These are phyloP conservation scores for Folsomia candida DNA, from an alignment of 2,888 invertebrate species.

Conservation along the genomic window DNA sequence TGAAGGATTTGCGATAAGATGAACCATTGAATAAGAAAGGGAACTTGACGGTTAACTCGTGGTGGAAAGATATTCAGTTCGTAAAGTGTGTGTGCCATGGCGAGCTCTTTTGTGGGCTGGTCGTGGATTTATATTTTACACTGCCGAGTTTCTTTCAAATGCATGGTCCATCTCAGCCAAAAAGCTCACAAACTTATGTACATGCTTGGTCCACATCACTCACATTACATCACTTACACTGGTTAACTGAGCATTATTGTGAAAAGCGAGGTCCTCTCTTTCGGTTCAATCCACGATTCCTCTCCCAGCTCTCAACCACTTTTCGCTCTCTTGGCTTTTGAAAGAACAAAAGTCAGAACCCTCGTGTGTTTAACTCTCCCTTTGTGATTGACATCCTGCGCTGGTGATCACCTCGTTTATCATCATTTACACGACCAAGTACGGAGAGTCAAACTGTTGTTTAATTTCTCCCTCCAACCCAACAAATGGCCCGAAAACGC, in stretches of 20 bases:
- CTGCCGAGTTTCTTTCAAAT: not conserved
- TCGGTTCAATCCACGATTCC: not conserved
- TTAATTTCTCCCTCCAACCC: conserved; percentile 6
- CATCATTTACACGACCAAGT: conserved; percentile 41
- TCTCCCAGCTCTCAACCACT: not conserved
- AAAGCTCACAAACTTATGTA: no score
- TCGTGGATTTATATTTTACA: not conserved
- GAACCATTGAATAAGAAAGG: not conserved
- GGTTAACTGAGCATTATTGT: not conserved
- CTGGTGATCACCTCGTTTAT: conserved; percentile 46
- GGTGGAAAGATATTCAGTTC: not conserved
- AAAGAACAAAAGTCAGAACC: not conserved
- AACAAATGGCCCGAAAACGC: not conserved
- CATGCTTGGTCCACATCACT: not conserved
- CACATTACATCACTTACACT: not conserved
- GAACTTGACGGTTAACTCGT: not conserved
- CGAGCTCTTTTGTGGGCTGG: conserved; percentile 11
- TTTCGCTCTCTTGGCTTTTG: not conserved
- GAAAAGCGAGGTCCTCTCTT: not conserved
- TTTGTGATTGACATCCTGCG: conserved; percentile 37
- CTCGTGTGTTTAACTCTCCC: not conserved
- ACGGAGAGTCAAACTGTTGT: not conserved
- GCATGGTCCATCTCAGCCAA: not conserved
- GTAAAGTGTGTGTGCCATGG: not conserved
- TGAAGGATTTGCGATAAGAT: conserved; percentile 24